These are phyloP conservation scores for Philhelius pedissequus DNA, from an alignment of 2,888 invertebrate species.

Conservation along the genomic window DNA sequence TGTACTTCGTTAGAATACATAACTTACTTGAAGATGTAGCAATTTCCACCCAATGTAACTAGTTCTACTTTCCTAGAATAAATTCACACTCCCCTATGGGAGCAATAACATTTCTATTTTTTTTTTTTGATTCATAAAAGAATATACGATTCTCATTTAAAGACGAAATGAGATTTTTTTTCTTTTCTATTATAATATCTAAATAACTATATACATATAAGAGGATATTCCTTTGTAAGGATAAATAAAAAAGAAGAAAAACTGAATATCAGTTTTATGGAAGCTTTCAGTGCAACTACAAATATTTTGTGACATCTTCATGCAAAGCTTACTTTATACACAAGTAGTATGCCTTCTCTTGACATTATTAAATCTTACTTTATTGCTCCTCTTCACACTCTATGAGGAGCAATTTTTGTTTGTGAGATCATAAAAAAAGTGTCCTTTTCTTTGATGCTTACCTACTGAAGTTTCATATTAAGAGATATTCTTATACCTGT, in stretches of 20 bases:
- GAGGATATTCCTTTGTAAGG: not conserved
- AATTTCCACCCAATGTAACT: not conserved
- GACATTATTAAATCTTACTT: not conserved
- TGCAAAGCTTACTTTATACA: not conserved
- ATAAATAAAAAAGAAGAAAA: not conserved
- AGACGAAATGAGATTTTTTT: not conserved
- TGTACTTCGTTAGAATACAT: not conserved
- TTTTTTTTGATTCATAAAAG: not conserved
- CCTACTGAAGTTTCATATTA: not conserved
- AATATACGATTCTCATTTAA: constrained; percentile 9
- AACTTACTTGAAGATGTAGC: not conserved
- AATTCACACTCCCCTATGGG: not conserved
- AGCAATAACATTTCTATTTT: not conserved
- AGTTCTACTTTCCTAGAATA: not conserved
- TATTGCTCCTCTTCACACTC: not conserved
- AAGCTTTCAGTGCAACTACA: not conserved
- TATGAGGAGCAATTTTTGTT: not conserved
- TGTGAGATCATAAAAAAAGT: not conserved
- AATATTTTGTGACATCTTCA: constrained; percentile 1
- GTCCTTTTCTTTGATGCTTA: not conserved
- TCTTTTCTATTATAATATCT: not conserved
- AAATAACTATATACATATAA: not conserved
- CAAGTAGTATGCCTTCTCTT: not conserved
- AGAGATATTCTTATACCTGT: not conserved
- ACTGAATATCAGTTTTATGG: not conserved